A percentile compares a stretch with the other conserved stretches of the same genome.
Evolutionary conservation across 2,113 vertebrate genomes (phyloP).

Genomic region (Acrocephalus kingi): DNA sequence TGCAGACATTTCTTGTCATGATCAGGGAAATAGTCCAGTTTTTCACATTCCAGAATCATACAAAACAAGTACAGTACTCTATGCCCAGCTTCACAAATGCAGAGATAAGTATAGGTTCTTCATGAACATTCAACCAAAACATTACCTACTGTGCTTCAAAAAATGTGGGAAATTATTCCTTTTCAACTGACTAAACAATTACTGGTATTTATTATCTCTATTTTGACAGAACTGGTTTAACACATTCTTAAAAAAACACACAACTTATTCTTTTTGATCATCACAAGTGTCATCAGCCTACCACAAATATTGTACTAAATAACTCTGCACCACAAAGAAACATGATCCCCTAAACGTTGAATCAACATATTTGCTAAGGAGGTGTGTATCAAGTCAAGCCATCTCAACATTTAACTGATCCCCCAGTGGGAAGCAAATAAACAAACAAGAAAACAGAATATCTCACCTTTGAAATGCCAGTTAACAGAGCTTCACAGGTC

Average conservation of each 20-base stretch:
- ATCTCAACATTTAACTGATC: neutral
- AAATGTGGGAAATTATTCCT: neutral
- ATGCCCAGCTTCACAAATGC: neutral
- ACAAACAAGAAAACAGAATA: neutral
- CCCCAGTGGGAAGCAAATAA: neutral
- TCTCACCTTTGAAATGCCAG: constrained; percentile 2
- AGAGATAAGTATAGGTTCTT: neutral
- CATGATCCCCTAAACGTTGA: neutral
- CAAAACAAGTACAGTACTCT: neutral
- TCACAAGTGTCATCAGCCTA: constrained; percentile 22
- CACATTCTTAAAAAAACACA: constrained; percentile 5
- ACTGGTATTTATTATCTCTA: neutral
- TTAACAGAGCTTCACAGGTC: neutral
- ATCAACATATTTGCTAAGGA: neutral
- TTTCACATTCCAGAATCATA: neutral
- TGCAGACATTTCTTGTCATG: neutral
- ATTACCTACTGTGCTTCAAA: neutral
- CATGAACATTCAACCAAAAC: neutral
- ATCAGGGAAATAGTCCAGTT: neutral
- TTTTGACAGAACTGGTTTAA: constrained; percentile 62
- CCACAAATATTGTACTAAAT: constrained; percentile 18
- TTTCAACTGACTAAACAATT: constrained; percentile 23
- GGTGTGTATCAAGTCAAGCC: neutral
- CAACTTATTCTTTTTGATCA: constrained; percentile 43
- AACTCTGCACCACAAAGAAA: constrained; percentile 44